Conservation (phyloP, 2,797 vertebrate species). For the Notamacropus eugenii region DNA sequence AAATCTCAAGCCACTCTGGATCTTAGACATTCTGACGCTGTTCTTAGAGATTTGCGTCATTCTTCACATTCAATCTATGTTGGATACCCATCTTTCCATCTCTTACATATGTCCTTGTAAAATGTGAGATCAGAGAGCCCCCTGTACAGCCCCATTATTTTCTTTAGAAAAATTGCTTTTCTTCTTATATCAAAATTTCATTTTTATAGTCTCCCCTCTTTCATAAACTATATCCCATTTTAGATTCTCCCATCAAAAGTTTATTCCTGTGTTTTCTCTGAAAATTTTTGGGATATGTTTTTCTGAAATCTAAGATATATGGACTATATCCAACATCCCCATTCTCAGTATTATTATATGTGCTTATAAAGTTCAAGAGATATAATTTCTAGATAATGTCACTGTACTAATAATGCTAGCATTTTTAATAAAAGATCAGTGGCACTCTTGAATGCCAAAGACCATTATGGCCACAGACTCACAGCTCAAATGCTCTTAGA, state of each 20-base stretch:
- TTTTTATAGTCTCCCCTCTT: not conserved
- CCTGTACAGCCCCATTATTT: not conserved
- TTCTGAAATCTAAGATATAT: not conserved
- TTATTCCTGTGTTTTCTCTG: not conserved
- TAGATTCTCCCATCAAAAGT: not conserved
- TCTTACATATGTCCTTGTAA: not conserved
- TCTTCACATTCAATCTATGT: not conserved
- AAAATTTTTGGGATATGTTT: not conserved
- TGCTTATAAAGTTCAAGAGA: too few relatives aligned
- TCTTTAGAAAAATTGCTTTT: not conserved
- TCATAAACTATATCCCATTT: not conserved
- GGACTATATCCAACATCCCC: not conserved
- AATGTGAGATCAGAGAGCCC: not conserved
- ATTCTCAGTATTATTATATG: not conserved
- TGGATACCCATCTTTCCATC: not conserved
- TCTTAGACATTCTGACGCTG: not conserved
- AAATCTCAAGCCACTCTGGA: not conserved
- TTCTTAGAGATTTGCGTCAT: not conserved
- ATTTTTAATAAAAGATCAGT: too few relatives aligned
- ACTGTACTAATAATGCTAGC: too few relatives aligned
- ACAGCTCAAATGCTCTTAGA: too few relatives aligned
- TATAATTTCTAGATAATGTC: too few relatives aligned
- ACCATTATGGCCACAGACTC: too few relatives aligned
- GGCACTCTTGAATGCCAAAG: too few relatives aligned
- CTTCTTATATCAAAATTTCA: not conserved